Evolutionary conservation across 2,113 vertebrate species (phyloP).

Genomic region (Chunga burmeisteri): DNA sequence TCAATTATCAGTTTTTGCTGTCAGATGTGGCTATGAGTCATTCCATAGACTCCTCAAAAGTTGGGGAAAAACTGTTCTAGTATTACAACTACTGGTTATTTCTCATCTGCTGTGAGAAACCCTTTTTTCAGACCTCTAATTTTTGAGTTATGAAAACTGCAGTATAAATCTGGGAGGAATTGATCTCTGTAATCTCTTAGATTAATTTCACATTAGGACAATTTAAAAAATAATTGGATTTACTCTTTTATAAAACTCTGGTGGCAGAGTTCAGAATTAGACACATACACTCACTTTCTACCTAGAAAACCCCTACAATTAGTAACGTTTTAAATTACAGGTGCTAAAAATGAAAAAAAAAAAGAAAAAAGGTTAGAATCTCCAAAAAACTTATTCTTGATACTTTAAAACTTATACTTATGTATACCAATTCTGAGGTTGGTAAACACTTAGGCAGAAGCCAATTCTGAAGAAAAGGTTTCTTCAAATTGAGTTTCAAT

Average conservation of each 20-base stretch:
- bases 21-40: background rate
- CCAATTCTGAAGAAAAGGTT: background rate
- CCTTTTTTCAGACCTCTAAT: background rate
- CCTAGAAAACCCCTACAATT: background rate
- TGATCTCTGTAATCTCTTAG: background rate
- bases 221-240: background rate
- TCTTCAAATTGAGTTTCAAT: background rate
- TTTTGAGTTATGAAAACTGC: background rate
- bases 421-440: background rate
- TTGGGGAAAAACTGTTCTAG: background rate
- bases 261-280: background rate
- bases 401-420: background rate
- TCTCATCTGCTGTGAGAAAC: background rate
- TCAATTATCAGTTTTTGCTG: background rate
- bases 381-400: accelerated
- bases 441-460: background rate
- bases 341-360: background rate
- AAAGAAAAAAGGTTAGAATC: background rate
- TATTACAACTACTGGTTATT: background rate
- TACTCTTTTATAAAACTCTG: background rate
- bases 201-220: background rate
- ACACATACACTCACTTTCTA: background rate
- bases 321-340: background rate
- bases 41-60: background rate
- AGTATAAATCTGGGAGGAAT: background rate